Percentiles rank a stretch among this genome's conserved stretches.
Conservation (phyloP, 2,888 invertebrate species). For the Tridacna gigas region DNA sequence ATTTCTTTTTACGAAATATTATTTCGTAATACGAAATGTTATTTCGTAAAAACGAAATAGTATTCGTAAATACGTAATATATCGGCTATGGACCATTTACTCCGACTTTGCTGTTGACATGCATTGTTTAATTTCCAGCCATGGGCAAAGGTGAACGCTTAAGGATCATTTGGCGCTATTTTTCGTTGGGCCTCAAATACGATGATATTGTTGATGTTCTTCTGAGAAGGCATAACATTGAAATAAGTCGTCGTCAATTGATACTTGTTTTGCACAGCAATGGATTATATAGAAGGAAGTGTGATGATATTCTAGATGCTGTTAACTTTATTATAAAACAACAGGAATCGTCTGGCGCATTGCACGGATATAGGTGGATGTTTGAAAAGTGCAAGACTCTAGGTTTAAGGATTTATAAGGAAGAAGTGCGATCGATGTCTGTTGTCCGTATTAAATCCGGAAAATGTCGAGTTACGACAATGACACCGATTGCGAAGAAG, state of each 20-base stretch:
- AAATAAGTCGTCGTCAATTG: not conserved
- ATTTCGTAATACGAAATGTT: no score
- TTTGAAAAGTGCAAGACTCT: slow-evolving; percentile 42
- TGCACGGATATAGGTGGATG: slow-evolving; percentile 53
- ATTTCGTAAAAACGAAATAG: no score
- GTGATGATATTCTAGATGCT: slow-evolving; percentile 19
- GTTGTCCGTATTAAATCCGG: not conserved
- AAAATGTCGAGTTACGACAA: slow-evolving; percentile 35
- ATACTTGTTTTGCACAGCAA: not conserved
- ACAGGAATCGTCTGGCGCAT: slow-evolving; percentile 31
- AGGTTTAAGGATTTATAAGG: slow-evolving; percentile 3
- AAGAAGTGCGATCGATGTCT: slow-evolving; percentile 22
- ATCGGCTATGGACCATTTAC: not conserved
- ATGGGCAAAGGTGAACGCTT: not conserved
- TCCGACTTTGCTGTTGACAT: not conserved
- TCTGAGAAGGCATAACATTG: not conserved
- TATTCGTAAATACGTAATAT: not conserved
- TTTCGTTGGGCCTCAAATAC: slow-evolving; percentile 3
- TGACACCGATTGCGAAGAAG: slow-evolving; percentile 46
- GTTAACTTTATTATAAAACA: slow-evolving; percentile 37
- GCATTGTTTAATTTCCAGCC: not conserved
- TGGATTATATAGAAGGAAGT: not conserved
- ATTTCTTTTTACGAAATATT: no score
- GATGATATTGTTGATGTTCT: not conserved
- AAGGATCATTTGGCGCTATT: not conserved